Conservation (phyloP, 2,888 invertebrate genomes). For the Cetonia aurata region DNA sequence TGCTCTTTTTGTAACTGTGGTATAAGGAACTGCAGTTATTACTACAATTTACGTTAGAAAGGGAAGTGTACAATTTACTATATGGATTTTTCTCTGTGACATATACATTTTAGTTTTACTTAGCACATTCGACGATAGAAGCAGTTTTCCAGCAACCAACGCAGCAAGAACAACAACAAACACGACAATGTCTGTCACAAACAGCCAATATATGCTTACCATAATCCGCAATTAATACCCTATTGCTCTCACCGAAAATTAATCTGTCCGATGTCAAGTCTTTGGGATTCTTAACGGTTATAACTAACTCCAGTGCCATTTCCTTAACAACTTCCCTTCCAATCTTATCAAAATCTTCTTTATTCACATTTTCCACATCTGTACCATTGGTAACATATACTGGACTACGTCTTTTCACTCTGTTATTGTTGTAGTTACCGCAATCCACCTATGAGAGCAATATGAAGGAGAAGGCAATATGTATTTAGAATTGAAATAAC, state of each 20-base stretch:
- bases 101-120: no score
- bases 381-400: slow-evolving; percentile 36
- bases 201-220: slow-evolving; percentile 61
- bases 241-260: slow-evolving; percentile 72
- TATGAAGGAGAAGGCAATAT: neutral
- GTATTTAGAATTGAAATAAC: neutral
- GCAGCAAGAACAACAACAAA: no score
- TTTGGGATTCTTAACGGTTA: slow-evolving; percentile 71
- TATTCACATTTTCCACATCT: slow-evolving; percentile 25
- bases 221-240: slow-evolving; percentile 71
- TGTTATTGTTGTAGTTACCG: slow-evolving; percentile 40
- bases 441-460: slow-evolving; percentile 43
- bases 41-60: no score
- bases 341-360: slow-evolving; percentile 48
- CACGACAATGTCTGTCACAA: no score
- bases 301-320: slow-evolving; percentile 71
- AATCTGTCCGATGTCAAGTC: slow-evolving; percentile 73
- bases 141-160: no score
- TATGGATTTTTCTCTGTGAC: no score
- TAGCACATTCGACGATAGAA: no score
- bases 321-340: slow-evolving; percentile 59
- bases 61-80: no score
- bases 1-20: no score
- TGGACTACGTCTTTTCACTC: slow-evolving; percentile 20
- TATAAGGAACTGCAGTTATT: no score